Evolutionary conservation across 2,113 vertebrate genomes (phyloP).

Genomic region (Potamarius usumacintae): DNA sequence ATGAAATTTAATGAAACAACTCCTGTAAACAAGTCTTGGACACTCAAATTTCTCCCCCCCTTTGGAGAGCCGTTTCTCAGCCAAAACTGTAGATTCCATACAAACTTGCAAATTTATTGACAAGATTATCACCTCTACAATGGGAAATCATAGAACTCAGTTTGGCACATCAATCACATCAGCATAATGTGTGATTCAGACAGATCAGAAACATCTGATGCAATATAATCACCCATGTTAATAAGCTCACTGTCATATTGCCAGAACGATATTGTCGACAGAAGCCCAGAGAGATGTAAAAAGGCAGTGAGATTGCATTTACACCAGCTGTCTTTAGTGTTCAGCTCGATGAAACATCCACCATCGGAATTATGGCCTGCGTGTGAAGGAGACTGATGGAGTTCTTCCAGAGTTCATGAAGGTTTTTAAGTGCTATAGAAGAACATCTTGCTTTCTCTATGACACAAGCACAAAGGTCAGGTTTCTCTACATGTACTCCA

Average conservation of each 20-base stretch:
- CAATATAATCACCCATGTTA: constrained; percentile 32
- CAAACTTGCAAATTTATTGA: constrained; percentile 61
- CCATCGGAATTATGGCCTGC: constrained; percentile 22
- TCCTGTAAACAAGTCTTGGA: neutral
- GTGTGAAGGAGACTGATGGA: neutral
- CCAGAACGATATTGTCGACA: constrained; percentile 30
- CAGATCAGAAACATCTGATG: constrained; percentile 44
- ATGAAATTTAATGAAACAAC: neutral
- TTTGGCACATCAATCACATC: constrained; percentile 56
- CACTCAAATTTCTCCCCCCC: neutral
- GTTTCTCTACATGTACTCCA: neutral
- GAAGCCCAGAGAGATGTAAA: constrained; percentile 51
- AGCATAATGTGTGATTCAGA: constrained; percentile 45
- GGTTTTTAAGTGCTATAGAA: constrained; percentile 5
- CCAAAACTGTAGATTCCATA: constrained; percentile 18
- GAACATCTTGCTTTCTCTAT: constrained; percentile 17
- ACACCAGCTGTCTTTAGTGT: constrained; percentile 27
- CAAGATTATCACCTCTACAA: constrained; percentile 50
- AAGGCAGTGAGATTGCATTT: constrained; percentile 55
- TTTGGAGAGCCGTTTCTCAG: neutral
- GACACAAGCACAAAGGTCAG: constrained; percentile 3
- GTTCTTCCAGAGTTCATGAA: neutral
- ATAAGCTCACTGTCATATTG: constrained; percentile 22
- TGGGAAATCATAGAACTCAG: constrained; percentile 45
- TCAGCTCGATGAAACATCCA: constrained; percentile 27